Base-by-base conservation (phyloP, 2,113 vertebrate genomes). In the Melanostigma gelatinosum region DNA sequence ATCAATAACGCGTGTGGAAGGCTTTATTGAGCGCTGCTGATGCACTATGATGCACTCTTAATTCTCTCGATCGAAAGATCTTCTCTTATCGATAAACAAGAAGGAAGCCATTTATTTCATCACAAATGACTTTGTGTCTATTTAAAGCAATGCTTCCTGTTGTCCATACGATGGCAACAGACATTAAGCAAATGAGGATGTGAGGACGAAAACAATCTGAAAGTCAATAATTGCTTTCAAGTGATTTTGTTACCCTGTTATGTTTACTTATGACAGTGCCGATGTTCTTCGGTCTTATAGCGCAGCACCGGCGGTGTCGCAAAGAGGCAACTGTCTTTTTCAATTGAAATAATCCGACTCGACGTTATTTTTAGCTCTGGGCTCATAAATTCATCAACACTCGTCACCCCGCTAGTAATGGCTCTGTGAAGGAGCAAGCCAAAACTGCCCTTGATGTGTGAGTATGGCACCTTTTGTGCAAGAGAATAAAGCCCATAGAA, bases 121-220 rank as follows among this genome's bases (percentile, higher is more conserved):
- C 18, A 69, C n/a, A 1, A 60, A 48, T 16, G 5, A 22, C 8
- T 60, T 8, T 6, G 22, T 64, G 22, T 64, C 10, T 24, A 2
- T 62, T 81, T 52, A 44, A 50, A 82, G 87, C 66, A 85, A 46
- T 71, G 79, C 75, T 57, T 85, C 58, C 62, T 62, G 66, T 68
- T 74, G 82, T 78, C 82, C 79, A 78, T 73, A 29, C 86, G 83
- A 87, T 85, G 83, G 84, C 85, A 88, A 77, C 72, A 77, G 20
- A 80, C 52, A 58, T 71, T 70, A 71, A 62, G 4, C 40, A 61
- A 80, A 63, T 22, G 48, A 24, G 48, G 29, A 38, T 62, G 15
- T 16, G 16, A 75, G 34, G 16, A 73, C 27, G 34, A 13, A 42
- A 77, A 32, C 16, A 11, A 22, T 36, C 46, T 36, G 9, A 55